Conservation (phyloP, 1,140 invertebrate species). For the Bombus consobrinus region DNA sequence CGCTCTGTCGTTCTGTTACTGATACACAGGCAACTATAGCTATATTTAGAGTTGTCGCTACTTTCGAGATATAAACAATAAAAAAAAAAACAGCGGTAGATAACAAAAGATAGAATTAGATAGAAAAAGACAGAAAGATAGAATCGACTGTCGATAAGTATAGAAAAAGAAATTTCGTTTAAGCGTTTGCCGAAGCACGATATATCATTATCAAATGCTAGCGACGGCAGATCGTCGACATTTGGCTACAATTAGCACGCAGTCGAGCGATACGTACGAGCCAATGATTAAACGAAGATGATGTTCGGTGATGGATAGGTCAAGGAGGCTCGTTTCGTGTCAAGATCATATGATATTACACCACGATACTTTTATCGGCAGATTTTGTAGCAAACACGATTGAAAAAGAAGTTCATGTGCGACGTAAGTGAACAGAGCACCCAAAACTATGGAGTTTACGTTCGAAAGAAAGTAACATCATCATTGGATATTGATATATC, state of each 20-base stretch:
- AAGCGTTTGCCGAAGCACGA: neutral
- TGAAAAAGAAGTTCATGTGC: neutral
- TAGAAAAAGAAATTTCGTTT: neutral
- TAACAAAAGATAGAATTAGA: neutral
- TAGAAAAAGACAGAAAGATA: too few species aligned
- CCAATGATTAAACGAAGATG: neutral
- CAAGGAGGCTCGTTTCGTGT: constrained; percentile 2
- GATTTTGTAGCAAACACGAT: neutral
- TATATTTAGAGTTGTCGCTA: too few species aligned
- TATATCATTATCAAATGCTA: neutral
- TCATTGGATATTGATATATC: neutral
- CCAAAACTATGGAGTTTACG: neutral
- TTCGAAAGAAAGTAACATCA: neutral
- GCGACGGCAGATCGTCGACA: neutral
- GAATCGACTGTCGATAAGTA: neutral
- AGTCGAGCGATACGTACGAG: neutral
- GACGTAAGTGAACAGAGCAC: too few species aligned
- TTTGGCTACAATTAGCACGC: neutral
- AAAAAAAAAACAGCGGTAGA: neutral
- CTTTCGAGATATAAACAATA: too few species aligned
- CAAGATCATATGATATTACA: constrained; percentile 1
- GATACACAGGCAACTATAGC: too few species aligned
- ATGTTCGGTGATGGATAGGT: constrained; percentile 14
- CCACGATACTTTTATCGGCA: constrained; percentile 17
- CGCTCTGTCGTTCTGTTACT: too few species aligned